A percentile compares a stretch with the other conserved stretches of the same genome.
These are phyloP conservation scores for Phyllotis vaccarum DNA, from an alignment of 2,797 vertebrate genomes.

Conservation along the genomic window DNA sequence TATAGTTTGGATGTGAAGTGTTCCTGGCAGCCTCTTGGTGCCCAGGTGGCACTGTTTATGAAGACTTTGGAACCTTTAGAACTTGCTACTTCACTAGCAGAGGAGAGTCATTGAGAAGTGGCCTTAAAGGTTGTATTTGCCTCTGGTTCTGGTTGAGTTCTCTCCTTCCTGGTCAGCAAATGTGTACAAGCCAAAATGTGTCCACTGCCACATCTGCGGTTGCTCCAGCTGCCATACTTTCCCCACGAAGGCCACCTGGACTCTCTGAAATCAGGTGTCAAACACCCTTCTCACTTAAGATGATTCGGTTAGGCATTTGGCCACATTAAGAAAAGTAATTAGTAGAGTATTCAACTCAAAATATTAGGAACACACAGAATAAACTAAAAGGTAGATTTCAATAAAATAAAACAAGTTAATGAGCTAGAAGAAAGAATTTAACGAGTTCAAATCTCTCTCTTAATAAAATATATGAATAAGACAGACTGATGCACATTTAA, in stretches of 20 bases:
- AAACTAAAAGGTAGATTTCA: slow-evolving; percentile 5
- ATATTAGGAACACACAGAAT: background rate
- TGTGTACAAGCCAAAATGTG: background rate
- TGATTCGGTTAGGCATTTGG: background rate
- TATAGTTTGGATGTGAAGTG: background rate
- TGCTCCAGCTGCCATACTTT: background rate
- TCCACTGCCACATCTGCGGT: background rate
- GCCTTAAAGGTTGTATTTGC: background rate
- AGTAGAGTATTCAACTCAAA: background rate
- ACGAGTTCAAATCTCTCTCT: background rate
- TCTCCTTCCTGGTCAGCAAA: background rate
- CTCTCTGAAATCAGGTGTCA: background rate
- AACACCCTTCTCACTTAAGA: background rate
- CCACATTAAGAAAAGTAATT: background rate
- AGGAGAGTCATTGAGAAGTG: background rate
- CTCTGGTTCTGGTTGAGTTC: background rate
- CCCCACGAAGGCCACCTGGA: background rate
- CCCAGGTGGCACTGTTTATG: background rate
- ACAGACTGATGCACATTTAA: background rate
- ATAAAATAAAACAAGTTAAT: background rate
- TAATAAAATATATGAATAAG: background rate
- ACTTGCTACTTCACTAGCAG: background rate
- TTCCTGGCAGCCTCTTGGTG: background rate
- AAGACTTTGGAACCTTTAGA: background rate
- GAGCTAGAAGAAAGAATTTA: slow-evolving; percentile 19